Evolutionary conservation across 2,797 vertebrate species (phyloP), one percentile per base, ranked within the genome.

Genomic region (Novumbra hubbsi): DNA sequence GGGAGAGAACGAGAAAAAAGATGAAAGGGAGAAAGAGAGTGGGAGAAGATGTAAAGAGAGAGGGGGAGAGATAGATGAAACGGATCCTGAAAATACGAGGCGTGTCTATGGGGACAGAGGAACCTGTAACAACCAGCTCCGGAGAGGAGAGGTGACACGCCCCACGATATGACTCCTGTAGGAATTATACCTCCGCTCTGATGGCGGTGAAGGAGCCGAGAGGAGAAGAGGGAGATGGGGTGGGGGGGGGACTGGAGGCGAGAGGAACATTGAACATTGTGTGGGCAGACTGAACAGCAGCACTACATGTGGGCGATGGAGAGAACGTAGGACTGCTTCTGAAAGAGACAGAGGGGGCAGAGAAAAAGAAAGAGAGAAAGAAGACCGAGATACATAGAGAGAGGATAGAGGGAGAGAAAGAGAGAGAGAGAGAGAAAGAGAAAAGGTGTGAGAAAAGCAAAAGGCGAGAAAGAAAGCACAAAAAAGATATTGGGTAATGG

Each of bases 261-360:
- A 69, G 19, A 41, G 6, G 81, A 78, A 78, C 9, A 16, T 45
- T 41, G n/a, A 48, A 34, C 12, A 38, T 38, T 78, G 83, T 82
- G 89, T 90, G 86, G 90, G 90, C 80, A 49, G 84, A 86, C 72
- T 76, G 21, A 57, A 24, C 60, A 34, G 88, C 87, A 85, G 27
- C 69, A 17, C 27, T 49, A 45, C 21, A 41, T 8, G 15, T 48
- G 75, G 1, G 28, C 30, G 45, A 21, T 62, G 16, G 62, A 84
- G 79, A 60, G 70, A 87, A 86, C 79, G 71, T 80, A 82, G 85
- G 79, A 85, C 80, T 76, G 76, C 48, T 21, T 68, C 71, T 70
- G 57, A 64, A 24, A 75, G 67, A 49, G 55, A 49, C 50, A 62
- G 67, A 9, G 60, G 11, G 41, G 34, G 62, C 34, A 45, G 49